Evolutionary conservation across 2,113 vertebrate genomes (phyloP).

Genomic region (Pedetes capensis): DNA sequence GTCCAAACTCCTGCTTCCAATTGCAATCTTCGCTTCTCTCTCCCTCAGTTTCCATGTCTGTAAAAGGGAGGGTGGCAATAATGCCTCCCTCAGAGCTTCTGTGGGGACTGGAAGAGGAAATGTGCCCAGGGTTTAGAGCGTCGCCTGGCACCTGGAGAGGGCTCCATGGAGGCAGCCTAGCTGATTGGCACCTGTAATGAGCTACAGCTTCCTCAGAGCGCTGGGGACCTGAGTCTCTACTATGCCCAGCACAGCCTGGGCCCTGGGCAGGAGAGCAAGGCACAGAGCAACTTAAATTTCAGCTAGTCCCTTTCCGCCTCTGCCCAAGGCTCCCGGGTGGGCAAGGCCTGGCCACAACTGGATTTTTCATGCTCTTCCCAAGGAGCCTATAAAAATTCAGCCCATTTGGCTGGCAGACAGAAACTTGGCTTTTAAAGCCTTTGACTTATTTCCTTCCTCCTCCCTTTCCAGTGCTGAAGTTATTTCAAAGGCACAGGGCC

Average conservation of each 20-base stretch:
- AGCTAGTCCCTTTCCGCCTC: neutral
- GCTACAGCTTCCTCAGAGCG: neutral
- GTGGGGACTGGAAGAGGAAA: neutral
- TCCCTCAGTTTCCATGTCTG: neutral
- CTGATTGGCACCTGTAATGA: neutral
- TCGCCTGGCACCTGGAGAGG: neutral
- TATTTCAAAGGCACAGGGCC: slow-evolving; percentile 59
- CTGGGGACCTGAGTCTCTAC: neutral
- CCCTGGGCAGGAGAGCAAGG: neutral
- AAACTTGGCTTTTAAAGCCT: slow-evolving; percentile 69
- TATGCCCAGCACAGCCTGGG: neutral
- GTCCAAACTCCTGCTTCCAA: neutral
- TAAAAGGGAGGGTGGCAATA: neutral
- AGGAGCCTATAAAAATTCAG: slow-evolving; percentile 67
- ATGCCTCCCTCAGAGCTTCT: neutral
- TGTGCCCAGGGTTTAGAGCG: rapidly evolving
- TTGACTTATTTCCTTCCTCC: slow-evolving; percentile 64
- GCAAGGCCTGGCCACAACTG: neutral
- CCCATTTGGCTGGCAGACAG: slow-evolving; percentile 69
- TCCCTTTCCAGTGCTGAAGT: slow-evolving; percentile 46
- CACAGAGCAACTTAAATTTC: neutral
- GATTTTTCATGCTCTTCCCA: slow-evolving; percentile 63
- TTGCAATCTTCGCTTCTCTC: neutral
- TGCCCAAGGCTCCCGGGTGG: neutral
- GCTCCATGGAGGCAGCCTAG: rapidly evolving